Base-by-base conservation (phyloP, 2,888 invertebrate genomes). In the Acrocyrtus sp. region DNA sequence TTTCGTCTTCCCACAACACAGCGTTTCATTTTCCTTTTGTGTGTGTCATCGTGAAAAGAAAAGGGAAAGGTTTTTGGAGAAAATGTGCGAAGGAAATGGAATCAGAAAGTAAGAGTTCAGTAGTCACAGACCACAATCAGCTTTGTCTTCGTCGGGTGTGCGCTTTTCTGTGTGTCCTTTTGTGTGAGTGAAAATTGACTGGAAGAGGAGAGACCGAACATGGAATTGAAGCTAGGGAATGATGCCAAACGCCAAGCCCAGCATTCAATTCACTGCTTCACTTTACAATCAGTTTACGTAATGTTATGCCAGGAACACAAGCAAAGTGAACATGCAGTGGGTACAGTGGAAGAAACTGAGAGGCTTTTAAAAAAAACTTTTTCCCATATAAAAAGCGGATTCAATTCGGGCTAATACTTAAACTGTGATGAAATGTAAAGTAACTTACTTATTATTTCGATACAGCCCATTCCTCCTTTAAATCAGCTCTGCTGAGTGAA, bases 81-180 rank as follows among this genome's bases (percentile, higher is more conserved):
- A n/a, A n/a, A n/a, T n/a, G 48, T 56, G 56, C 27, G 39, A 56
- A 56, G 60, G 27, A 60, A 60, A 48, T 60, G 60, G 29, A 48
- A 60, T 60, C 58, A 47, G 21, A 12, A 5, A 60, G 47, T 41
- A 12, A 21, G n/a, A n/a, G 29, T n/a, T n/a, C n/a, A n/a, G n/a
- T n/a, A 10, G n/a, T 8, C 10, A 17, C 53, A 53, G 29, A 34
- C 27, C 17, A 60, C 47, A 60, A 47, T 47, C 60, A 60, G 60
- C 60, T 60, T 60, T 60, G 47, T 60, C 60, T 60, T 48, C 58
- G 43, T 29, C 47, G n/a, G n/a, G n/a, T n/a, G n/a, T n/a, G n/a
- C n/a, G n/a, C n/a, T n/a, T n/a, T n/a, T 22, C 48, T 60, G 26
- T 47, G 47, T 47, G 24, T 45, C 58, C 47, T 47, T 47, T 29